Percentiles rank a stretch among this genome's conserved stretches.
These are phyloP conservation scores for Hydrozoanthus tunicans DNA, from an alignment of 64 coral and sea anemone species.

Conservation along the genomic window DNA sequence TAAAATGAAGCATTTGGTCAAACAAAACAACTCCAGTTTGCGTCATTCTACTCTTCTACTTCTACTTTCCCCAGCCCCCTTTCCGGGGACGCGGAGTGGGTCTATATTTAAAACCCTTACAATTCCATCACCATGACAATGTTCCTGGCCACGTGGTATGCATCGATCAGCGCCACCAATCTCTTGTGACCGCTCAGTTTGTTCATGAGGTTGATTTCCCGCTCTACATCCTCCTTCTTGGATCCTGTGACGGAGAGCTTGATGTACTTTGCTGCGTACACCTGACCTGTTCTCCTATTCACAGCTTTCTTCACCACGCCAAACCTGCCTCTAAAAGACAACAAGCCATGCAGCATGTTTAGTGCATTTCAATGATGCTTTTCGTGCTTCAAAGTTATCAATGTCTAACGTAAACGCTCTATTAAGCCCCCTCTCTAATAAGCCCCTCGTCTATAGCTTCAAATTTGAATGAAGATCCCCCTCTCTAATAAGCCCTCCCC, in stretches of 20 bases:
- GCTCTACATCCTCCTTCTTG: constrained; percentile 86
- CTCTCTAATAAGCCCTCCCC: no score
- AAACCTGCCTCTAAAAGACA: constrained; percentile 79
- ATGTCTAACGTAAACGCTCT: no score
- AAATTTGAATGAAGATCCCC: no score
- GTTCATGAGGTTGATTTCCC: constrained; percentile 94
- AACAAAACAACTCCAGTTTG: no score
- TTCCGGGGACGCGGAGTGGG: no score
- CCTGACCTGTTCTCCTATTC: constrained; percentile 18
- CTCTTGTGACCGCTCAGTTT: constrained; percentile 84
- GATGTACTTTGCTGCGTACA: constrained; percentile 92
- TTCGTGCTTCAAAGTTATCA: no score
- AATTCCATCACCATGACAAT: constrained; percentile 97
- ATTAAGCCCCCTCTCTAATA: no score
- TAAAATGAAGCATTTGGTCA: no score
- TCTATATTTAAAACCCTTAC: constrained; percentile 57
- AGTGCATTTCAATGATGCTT: no score
- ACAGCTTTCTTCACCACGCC: constrained; percentile 92
- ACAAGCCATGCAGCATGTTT: not conserved
- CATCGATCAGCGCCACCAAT: constrained; percentile 88
- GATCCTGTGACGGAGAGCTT: constrained; percentile 55
- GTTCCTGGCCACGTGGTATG: constrained; percentile 62
- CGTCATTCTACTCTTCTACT: no score
- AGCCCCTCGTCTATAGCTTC: no score
- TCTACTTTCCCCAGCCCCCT: no score